These are phyloP conservation scores for Wiebesia pumilae DNA, from an alignment of 1,140 invertebrate genomes.

Conservation along the genomic window DNA sequence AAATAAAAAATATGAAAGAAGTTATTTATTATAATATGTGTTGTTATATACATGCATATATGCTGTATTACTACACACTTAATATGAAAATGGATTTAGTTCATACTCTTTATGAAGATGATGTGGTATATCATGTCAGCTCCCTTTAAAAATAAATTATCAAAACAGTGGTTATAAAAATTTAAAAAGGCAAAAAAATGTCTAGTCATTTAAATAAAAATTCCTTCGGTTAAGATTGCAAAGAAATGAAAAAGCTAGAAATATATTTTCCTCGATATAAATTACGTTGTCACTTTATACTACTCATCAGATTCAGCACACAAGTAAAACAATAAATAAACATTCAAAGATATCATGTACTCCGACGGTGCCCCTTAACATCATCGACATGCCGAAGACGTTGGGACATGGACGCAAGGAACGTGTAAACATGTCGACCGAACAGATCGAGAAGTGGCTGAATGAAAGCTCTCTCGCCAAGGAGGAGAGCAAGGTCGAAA, in stretches of 20 bases:
- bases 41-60: too few relatives aligned
- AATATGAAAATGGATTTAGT: too few relatives aligned
- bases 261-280: background rate
- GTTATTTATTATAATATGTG: too few relatives aligned
- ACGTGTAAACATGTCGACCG: conserved; percentile 82
- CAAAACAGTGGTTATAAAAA: too few relatives aligned
- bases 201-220: too few relatives aligned
- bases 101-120: too few relatives aligned
- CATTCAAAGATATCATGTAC: conserved; percentile 26
- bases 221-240: too few relatives aligned
- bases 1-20: too few relatives aligned
- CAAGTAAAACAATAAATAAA: background rate
- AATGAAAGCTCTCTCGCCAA: conserved; percentile 79
- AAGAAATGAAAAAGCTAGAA: background rate
- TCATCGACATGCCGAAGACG: conserved; percentile 66
- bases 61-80: too few relatives aligned
- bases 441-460: conserved; percentile 84
- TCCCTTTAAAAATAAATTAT: too few relatives aligned
- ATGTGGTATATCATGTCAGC: too few relatives aligned
- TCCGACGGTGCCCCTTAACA: conserved; percentile 51
- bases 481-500: conserved; percentile 75
- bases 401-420: conserved; percentile 75
- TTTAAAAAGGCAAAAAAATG: too few relatives aligned
- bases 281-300: background rate
- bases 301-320: background rate